A percentile compares a stretch with the other conserved stretches of the same genome.
These are phyloP conservation scores for Triplophysa siluroides DNA, from an alignment of 2,113 vertebrate genomes.

Conservation along the genomic window DNA sequence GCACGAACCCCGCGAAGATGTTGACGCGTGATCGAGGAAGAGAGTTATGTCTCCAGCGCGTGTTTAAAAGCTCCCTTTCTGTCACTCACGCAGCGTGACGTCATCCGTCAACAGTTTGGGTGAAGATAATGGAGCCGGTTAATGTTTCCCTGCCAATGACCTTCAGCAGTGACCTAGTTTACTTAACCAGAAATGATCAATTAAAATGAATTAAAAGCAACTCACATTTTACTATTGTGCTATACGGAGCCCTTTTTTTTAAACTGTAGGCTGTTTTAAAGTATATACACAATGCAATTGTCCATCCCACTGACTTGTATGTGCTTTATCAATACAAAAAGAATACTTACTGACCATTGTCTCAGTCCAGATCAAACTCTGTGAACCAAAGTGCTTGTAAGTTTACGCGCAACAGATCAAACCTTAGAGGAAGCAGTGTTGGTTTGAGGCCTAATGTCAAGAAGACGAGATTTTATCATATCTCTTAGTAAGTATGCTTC, in stretches of 20 bases:
- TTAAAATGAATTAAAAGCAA: background rate
- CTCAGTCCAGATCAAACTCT: no score
- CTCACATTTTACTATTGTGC: no score
- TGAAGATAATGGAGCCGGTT: background rate
- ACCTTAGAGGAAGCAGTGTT: background rate
- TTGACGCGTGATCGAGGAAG: background rate
- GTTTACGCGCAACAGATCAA: background rate
- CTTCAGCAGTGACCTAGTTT: background rate
- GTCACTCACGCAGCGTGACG: background rate
- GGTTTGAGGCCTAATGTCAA: background rate
- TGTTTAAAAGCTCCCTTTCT: background rate
- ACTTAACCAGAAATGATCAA: background rate
- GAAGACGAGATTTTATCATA: conserved; percentile 7
- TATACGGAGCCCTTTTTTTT: no score
- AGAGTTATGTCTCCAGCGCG: background rate
- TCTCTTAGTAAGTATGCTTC: background rate
- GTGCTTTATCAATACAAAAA: no score
- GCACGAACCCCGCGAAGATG: background rate
- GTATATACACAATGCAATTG: no score
- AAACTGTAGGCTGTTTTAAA: no score
- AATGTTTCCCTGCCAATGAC: conserved; percentile 18
- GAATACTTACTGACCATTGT: no score
- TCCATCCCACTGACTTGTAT: no score
- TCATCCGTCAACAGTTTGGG: conserved; percentile 9
- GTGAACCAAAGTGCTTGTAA: background rate